phyloP scores from a whole-genome alignment of 2,888 invertebrate genomes.

The Cyclophora albipunctata region DNA sequence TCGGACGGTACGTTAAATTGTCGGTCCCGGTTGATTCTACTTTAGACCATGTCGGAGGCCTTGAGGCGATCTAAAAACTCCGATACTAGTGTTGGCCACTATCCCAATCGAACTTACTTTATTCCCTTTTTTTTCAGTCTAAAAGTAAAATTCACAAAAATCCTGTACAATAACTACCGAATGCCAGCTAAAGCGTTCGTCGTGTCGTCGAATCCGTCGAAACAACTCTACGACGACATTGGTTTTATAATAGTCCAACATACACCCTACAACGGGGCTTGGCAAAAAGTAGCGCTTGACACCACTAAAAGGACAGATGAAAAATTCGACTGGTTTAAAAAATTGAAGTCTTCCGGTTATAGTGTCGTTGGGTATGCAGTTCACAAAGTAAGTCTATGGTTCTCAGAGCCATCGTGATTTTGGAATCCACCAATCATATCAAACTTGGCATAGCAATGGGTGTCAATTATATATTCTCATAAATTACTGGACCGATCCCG shows the following conservation, averaged over 20 bases:
- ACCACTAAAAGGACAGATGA: conserved; percentile 35
- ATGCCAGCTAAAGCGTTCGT: conserved; percentile 35
- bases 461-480: no score
- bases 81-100: no score
- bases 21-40: no score
- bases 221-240: conserved; percentile 47
- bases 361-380: conserved; percentile 42
- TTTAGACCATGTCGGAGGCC: no score
- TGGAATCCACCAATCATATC: no score
- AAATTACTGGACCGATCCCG: no score
- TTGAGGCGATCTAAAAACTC: no score
- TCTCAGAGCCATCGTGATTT: not conserved
- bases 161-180: conserved; percentile 27
- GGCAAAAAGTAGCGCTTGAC: conserved; percentile 26
- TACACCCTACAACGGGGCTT: conserved; percentile 12
- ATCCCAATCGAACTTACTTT: no score
- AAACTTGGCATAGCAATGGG: no score
- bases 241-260: conserved; percentile 41
- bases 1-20: no score
- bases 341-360: conserved; percentile 20
- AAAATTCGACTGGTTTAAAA: conserved; percentile 36
- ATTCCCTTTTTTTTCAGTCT: conserved; percentile 30
- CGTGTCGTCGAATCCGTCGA: conserved; percentile 30
- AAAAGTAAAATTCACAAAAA: conserved; percentile 35
- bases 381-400: conserved; percentile 28